phyloP scores from a whole-genome alignment of 2,888 invertebrate species.

The Acanthococcus lagerstroemiae region DNA sequence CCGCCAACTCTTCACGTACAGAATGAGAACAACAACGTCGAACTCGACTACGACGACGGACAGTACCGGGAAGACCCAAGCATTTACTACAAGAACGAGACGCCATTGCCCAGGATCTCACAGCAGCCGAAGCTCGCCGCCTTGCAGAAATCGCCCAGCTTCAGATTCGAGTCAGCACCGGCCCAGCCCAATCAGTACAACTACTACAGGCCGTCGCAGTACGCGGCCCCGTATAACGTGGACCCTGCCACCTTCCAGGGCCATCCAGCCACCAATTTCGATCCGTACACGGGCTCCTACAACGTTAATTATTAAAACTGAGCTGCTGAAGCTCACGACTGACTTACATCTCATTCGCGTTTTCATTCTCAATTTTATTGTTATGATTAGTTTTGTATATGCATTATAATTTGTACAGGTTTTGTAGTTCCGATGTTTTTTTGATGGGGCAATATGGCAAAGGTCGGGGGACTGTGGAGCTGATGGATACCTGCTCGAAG shows the following conservation, averaged over 20 bases:
- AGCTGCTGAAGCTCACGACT: slow-evolving; percentile 24
- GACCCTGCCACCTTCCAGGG: too few relatives aligned
- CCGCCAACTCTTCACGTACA: slow-evolving; percentile 58
- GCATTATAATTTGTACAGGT: too few relatives aligned
- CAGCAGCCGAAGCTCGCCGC: slow-evolving; percentile 39
- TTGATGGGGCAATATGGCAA: too few relatives aligned
- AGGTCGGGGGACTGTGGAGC: too few relatives aligned
- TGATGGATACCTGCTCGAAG: too few relatives aligned
- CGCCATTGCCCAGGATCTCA: slow-evolving; percentile 34
- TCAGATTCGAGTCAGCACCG: slow-evolving; percentile 33
- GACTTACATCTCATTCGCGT: too few relatives aligned
- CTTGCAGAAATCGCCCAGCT: slow-evolving; percentile 36
- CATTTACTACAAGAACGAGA: slow-evolving; percentile 56
- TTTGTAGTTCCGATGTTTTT: too few relatives aligned
- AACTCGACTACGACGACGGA: slow-evolving; percentile 66
- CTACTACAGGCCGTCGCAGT: too few relatives aligned
- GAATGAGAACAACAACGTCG: slow-evolving; percentile 43
- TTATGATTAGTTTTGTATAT: too few relatives aligned
- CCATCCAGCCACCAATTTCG: slow-evolving; percentile 63
- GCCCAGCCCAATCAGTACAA: neutral
- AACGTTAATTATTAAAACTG: slow-evolving; percentile 61
- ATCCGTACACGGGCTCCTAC: slow-evolving; percentile 65
- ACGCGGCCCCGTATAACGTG: too few relatives aligned
- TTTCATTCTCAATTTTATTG: too few relatives aligned
- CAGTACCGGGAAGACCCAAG: slow-evolving; percentile 76